These are phyloP conservation scores for Odontophorus gujanensis DNA, from an alignment of 2,113 vertebrate species.

Conservation along the genomic window DNA sequence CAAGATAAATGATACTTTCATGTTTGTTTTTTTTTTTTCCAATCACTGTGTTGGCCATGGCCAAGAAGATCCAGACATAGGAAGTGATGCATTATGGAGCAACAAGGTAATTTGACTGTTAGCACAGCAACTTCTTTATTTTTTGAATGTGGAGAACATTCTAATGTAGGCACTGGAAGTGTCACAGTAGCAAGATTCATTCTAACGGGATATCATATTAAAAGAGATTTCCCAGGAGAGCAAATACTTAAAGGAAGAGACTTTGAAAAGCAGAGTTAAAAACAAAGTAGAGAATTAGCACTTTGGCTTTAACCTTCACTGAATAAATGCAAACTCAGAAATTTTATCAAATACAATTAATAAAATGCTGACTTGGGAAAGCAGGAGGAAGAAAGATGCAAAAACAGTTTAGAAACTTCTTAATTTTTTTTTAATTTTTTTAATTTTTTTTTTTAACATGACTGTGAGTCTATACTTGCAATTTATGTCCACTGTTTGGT, in stretches of 20 bases:
- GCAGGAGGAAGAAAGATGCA: background rate
- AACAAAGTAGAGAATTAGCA: background rate
- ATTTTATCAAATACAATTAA: background rate
- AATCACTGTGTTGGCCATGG: background rate
- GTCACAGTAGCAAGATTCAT: background rate
- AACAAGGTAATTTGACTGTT: background rate
- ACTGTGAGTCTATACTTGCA: background rate
- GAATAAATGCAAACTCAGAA: background rate
- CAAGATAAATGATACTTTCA: background rate
- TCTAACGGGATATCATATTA: background rate
- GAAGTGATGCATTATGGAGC: background rate
- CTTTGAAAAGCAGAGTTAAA: background rate
- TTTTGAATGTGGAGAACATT: background rate
- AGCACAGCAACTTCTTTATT: background rate
- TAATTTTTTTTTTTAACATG: background rate
- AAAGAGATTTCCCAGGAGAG: background rate
- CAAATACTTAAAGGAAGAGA: background rate
- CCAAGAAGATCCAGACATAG: background rate
- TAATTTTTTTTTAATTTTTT: background rate
- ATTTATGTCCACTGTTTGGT: background rate
- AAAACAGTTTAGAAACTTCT: background rate
- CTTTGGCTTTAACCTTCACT: background rate
- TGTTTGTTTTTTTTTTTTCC: background rate
- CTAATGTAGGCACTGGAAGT: background rate
- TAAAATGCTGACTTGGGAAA: background rate